Base-by-base conservation (phyloP, 2,888 invertebrate species). In the Ochlodes sylvanus region DNA sequence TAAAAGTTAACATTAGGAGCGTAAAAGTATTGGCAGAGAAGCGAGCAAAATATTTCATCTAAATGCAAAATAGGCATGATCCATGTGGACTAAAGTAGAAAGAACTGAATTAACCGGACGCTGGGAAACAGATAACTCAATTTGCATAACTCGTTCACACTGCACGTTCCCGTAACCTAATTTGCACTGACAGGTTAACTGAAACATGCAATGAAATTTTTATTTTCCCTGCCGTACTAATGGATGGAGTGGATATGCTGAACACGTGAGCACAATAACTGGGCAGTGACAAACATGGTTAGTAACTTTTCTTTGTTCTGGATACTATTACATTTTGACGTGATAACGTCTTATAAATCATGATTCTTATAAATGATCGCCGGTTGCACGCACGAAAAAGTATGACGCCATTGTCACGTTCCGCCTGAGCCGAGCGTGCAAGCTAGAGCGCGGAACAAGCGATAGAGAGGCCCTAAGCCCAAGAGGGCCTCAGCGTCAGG, bases 101-200 rank as follows among this genome's bases (percentile, higher is more conserved):
- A 89, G 88, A 89, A 90, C 87, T 83, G 82, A 85, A 89, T 90
- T 90, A 90, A 88, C 89, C 80, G 89, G 88, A 86, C 90, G 87
- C 77, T 85, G 87, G 81, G 83, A 89, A 89, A 88, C 89, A 86
- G 88, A 90, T 90, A 89, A 91, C 86, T 87, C 79, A 75, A 91
- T 92, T 90, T 90, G 86, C 90, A 90, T 91, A 90, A 89, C 88
- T 87, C 85, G 87, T 88, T 89, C 89, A 86, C 86, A 75, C 76
- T 76, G 76, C 87, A 84, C 85, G 80, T 81, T 76, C 76, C 79
- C 82, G 78, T 88, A 89, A 90, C 83, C 82, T 86, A 85, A 90
- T 90, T 91, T 84, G 75, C 72, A 74, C 77, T 83, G 86, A 88
- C 86, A 81, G 83, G 83, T 82, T 84, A 82, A 85, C 85, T 74